Conservation (phyloP, 2,888 invertebrate species). For the Lepas anatifera region DNA sequence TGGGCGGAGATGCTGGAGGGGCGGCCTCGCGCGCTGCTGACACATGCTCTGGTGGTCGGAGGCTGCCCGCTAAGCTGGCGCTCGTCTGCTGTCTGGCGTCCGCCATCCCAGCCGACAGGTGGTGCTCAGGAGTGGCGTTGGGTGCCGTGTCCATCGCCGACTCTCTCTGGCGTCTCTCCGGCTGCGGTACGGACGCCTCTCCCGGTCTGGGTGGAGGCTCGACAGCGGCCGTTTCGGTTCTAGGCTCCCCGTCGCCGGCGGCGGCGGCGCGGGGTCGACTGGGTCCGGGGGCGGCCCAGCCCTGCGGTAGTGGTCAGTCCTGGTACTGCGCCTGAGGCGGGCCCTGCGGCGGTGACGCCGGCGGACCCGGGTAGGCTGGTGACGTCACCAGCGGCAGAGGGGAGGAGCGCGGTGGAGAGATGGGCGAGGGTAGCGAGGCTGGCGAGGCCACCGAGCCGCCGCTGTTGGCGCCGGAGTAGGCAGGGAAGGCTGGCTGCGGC, state of each 20-base stretch:
- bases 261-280: not conserved
- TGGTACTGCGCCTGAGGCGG: not conserved
- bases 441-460: conserved; percentile 6
- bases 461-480: not conserved
- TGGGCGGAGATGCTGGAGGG: no score
- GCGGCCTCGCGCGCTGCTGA: no score
- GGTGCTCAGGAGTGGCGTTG: no score
- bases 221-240: not conserved
- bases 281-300: not conserved
- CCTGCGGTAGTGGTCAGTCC: not conserved
- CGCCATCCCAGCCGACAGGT: no score
- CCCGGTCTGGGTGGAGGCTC: not conserved
- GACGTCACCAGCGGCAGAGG: conserved; percentile 5
- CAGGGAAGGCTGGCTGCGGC: not conserved
- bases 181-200: no score
- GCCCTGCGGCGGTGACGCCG: not conserved
- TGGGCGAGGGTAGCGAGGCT: not conserved
- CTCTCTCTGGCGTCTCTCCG: no score
- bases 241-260: not conserved
- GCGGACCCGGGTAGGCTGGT: not conserved
- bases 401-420: not conserved
- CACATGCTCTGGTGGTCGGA: no score
- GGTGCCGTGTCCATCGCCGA: no score
- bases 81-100: no score
- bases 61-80: no score